Conservation (phyloP, 2,113 vertebrate genomes). For the Malurus elegans region DNA sequence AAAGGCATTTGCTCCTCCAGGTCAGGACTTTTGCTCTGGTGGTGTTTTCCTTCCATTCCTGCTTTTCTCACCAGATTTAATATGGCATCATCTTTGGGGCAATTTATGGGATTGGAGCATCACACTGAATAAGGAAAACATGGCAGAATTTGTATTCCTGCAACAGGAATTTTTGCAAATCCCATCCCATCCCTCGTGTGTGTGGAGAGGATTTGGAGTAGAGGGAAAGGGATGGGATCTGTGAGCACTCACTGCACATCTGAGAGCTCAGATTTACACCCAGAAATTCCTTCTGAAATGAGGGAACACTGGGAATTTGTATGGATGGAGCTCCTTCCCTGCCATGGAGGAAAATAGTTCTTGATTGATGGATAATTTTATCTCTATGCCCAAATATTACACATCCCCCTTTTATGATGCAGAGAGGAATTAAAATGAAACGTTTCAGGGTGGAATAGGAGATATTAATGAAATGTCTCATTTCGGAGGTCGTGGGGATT, state of each 20-base stretch:
- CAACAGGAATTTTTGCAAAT: not conserved
- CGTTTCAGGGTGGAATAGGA: not conserved
- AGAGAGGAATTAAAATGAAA: not conserved
- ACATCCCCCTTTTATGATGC: not conserved
- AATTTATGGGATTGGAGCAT: not conserved
- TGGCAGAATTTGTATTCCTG: fast-evolving
- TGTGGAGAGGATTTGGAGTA: not conserved
- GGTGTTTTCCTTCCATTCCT: not conserved
- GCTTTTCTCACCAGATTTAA: not conserved
- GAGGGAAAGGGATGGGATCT: not conserved
- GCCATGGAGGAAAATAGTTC: fast-evolving
- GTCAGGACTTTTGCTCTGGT: not conserved
- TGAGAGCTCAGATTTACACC: not conserved
- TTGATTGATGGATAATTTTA: not conserved
- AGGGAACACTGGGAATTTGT: not conserved
- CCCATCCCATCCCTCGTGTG: not conserved
- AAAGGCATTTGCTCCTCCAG: not conserved
- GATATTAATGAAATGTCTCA: not conserved
- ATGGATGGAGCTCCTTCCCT: not conserved
- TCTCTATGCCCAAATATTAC: not conserved
- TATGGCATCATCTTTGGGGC: not conserved
- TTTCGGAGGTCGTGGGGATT: not conserved
- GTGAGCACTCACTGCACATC: not conserved
- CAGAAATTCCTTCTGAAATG: not conserved
- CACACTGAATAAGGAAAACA: fast-evolving